Conservation (phyloP, 2,888 invertebrate species). For the Bimastos eiseni region DNA sequence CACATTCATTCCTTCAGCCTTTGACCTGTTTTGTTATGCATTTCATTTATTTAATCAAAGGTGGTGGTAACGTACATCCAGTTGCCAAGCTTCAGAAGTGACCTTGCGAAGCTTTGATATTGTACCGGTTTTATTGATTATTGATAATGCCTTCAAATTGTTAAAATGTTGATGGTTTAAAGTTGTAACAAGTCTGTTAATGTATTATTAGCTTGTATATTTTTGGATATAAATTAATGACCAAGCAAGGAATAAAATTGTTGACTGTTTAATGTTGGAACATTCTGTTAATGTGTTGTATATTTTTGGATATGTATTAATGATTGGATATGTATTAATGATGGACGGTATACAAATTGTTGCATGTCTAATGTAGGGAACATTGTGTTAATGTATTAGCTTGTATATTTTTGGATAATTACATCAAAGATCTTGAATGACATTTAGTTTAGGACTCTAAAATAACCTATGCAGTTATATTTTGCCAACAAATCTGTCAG, state of each 20-base stretch:
- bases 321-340: background rate
- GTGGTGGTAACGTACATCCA: too few relatives aligned
- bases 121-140: too few relatives aligned
- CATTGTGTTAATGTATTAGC: background rate
- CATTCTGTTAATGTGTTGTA: background rate
- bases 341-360: background rate
- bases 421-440: constrained; percentile 1
- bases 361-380: background rate
- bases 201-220: too few relatives aligned
- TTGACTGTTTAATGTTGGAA: too few relatives aligned
- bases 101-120: too few relatives aligned
- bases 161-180: too few relatives aligned
- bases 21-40: background rate
- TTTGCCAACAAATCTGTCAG: background rate
- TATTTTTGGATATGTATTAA: background rate
- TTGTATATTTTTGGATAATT: background rate
- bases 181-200: too few relatives aligned
- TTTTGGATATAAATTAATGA: too few relatives aligned
- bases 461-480: background rate
- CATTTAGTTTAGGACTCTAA: background rate
- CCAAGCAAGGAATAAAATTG: too few relatives aligned
- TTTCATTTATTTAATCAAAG: too few relatives aligned
- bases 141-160: too few relatives aligned
- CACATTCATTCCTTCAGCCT: background rate
- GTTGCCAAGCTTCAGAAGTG: too few relatives aligned